Evolutionary conservation across 2,113 vertebrate genomes (phyloP).

Genomic region (Pygoscelis antarcticus): DNA sequence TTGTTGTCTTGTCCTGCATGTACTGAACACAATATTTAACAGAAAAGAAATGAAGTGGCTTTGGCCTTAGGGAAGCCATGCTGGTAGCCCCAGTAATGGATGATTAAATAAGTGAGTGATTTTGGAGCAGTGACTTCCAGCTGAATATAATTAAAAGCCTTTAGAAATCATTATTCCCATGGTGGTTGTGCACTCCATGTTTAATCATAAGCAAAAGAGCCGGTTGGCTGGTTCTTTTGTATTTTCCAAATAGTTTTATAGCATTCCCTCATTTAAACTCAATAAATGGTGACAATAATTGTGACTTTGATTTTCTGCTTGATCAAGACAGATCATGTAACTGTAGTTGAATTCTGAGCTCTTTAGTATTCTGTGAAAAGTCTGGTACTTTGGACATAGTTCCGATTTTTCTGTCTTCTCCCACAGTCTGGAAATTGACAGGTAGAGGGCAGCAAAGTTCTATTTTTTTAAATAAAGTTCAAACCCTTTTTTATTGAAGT

Average conservation of each 20-base stretch:
- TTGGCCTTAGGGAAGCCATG: neutral
- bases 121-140: neutral
- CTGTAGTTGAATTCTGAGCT: neutral
- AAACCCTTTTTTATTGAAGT: neutral
- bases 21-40: neutral
- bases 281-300: neutral
- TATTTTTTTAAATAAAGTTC: neutral
- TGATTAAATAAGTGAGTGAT: neutral
- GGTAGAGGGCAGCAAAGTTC: constrained; percentile 78
- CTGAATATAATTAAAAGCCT: neutral
- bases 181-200: neutral
- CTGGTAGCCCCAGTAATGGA: neutral
- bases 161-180: neutral
- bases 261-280: neutral
- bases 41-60: neutral
- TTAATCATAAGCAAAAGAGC: neutral
- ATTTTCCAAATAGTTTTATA: neutral
- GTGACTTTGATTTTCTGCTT: neutral
- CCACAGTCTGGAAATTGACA: neutral
- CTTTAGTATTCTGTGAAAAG: neutral
- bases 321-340: neutral
- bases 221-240: neutral
- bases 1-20: neutral
- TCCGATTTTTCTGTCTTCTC: neutral
- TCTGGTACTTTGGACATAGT: neutral